Conservation (phyloP, 2,888 invertebrate species). For the Oxycera nigricornis region DNA sequence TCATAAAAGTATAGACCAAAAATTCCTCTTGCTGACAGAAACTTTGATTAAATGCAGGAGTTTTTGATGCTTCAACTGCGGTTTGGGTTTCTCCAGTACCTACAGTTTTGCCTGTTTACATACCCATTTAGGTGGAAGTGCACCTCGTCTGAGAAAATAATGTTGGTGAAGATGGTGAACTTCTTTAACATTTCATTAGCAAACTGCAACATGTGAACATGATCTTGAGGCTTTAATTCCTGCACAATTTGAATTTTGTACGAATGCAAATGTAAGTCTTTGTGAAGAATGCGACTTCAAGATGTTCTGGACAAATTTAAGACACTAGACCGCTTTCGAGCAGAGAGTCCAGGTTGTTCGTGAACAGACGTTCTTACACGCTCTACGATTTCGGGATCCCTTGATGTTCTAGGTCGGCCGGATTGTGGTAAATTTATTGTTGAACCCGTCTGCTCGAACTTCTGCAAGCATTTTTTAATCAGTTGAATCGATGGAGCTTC, state of each 20-base stretch:
- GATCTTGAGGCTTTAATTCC: background rate
- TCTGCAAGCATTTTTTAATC: too few relatives aligned
- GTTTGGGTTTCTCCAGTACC: background rate
- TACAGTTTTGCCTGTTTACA: slow-evolving; percentile 16
- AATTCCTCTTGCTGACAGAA: slow-evolving; percentile 1
- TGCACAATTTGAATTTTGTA: slow-evolving; percentile 2
- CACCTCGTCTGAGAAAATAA: slow-evolving; percentile 5
- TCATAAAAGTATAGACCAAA: slow-evolving; percentile 8
- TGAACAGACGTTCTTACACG: too few relatives aligned
- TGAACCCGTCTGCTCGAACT: too few relatives aligned
- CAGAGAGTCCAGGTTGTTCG: background rate
- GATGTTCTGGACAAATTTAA: background rate
- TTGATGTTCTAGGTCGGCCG: too few relatives aligned
- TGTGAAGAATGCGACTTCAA: background rate
- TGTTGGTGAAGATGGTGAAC: background rate
- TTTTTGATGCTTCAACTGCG: background rate
- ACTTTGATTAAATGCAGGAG: background rate
- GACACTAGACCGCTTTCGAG: background rate
- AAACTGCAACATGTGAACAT: slow-evolving; percentile 7
- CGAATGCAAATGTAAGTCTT: background rate
- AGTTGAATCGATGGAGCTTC: too few relatives aligned
- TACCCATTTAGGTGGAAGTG: background rate
- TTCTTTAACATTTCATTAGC: background rate
- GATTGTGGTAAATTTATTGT: too few relatives aligned
- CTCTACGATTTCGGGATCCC: too few relatives aligned